Evolutionary conservation across 2,888 invertebrate species (phyloP).

Genomic region (Xanthorhoe designata): DNA sequence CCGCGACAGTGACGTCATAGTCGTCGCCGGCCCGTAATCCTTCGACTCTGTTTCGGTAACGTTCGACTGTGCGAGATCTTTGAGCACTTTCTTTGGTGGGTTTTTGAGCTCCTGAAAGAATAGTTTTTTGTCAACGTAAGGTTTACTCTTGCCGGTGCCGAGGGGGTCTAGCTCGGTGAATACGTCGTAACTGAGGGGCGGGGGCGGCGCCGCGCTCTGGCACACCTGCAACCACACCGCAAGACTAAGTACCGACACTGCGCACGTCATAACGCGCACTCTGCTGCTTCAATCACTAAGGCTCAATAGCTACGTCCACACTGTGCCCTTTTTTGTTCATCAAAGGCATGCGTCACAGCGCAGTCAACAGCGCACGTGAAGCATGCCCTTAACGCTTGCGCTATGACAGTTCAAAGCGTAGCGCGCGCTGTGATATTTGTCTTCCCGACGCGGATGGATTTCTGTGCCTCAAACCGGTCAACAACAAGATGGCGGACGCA

Average conservation of each 20-base stretch:
- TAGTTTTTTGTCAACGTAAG: slow-evolving; percentile 97
- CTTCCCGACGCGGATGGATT: too few relatives aligned
- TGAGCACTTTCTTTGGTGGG: slow-evolving; percentile 96
- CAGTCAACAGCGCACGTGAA: too few relatives aligned
- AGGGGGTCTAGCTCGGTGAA: slow-evolving; percentile 97
- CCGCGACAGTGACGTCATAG: slow-evolving; percentile 77
- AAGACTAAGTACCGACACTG: slow-evolving; percentile 54
- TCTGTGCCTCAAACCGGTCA: too few relatives aligned
- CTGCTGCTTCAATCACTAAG: slow-evolving; percentile 17
- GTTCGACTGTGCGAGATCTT: slow-evolving; percentile 89
- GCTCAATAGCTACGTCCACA: too few relatives aligned
- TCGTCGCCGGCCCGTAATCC: slow-evolving; percentile 75
- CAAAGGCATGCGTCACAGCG: too few relatives aligned
- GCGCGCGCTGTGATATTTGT: too few relatives aligned
- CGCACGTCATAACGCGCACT: slow-evolving; percentile 24
- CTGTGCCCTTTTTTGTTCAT: too few relatives aligned
- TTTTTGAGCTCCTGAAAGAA: slow-evolving; percentile 98
- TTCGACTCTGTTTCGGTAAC: slow-evolving; percentile 68
- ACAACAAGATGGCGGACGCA: too few relatives aligned
- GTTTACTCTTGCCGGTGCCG: slow-evolving; percentile 95
- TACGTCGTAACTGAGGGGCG: slow-evolving; percentile 89
- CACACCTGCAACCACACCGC: slow-evolving; percentile 78
- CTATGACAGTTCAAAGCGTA: too few relatives aligned
- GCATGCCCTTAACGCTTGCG: too few relatives aligned
- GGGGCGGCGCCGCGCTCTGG: slow-evolving; percentile 68